Conservation (phyloP, 2,888 invertebrate species). For the Troides helena region DNA sequence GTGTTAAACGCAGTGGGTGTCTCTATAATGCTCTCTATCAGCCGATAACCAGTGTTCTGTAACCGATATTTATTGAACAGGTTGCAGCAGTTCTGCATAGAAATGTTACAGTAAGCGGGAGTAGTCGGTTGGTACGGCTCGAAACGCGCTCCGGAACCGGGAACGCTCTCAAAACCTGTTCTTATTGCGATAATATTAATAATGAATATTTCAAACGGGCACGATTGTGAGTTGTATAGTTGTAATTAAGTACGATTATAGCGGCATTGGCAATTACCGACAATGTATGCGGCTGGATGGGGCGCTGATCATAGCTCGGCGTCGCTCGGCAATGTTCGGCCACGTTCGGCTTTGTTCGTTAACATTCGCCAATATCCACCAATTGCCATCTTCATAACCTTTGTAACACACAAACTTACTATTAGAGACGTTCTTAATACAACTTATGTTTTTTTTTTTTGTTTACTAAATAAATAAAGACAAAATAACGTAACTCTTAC, state of each 20-base stretch:
- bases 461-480: too few relatives aligned
- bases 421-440: too few relatives aligned
- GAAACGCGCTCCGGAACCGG: slow-evolving; percentile 24
- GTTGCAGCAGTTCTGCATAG: slow-evolving; percentile 32
- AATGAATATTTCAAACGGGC: slow-evolving; percentile 72
- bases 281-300: slow-evolving; percentile 47
- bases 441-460: too few relatives aligned
- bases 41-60: slow-evolving; percentile 9
- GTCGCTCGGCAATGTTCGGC: not conserved
- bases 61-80: slow-evolving; percentile 10
- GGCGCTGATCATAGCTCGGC: not conserved
- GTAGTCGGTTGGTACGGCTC: slow-evolving; percentile 42
- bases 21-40: slow-evolving; percentile 6
- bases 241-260: slow-evolving; percentile 75
- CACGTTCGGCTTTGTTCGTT: not conserved
- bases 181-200: slow-evolving; percentile 73
- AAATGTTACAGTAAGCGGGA: slow-evolving; percentile 32
- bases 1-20: not conserved
- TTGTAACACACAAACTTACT: not conserved
- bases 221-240: slow-evolving; percentile 71
- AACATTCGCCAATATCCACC: not conserved
- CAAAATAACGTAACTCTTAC: too few relatives aligned
- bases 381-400: not conserved
- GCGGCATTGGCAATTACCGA: slow-evolving; percentile 66
- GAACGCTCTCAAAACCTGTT: slow-evolving; percentile 53